phyloP scores from a whole-genome alignment of 1,140 invertebrate genomes.

The Atta colombica region DNA sequence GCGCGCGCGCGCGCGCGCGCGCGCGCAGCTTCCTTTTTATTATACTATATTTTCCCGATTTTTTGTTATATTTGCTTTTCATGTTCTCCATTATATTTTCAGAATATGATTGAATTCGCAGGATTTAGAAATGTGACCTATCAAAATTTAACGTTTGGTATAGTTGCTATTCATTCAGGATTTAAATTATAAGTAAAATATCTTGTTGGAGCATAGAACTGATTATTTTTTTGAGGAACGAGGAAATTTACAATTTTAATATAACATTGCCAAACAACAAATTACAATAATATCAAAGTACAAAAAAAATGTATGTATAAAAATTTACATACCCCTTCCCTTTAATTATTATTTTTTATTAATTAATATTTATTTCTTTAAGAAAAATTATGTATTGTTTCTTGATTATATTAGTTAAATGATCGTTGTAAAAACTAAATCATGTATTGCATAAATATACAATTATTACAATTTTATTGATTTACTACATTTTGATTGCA shows the following conservation, averaged over 20 bases:
- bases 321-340: neutral
- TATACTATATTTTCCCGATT: neutral
- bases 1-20: too few relatives aligned
- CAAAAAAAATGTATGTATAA: slow-evolving; percentile 6
- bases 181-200: slow-evolving; percentile 91
- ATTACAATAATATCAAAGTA: neutral
- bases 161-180: slow-evolving; percentile 97
- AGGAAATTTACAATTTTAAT: neutral
- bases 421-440: slow-evolving; percentile 12
- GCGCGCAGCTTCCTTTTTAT: neutral
- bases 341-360: neutral
- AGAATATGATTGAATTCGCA: slow-evolving; percentile 93
- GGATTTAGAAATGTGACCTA: slow-evolving; percentile 95
- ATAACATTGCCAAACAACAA: neutral
- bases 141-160: slow-evolving; percentile 96
- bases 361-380: neutral
- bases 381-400: neutral
- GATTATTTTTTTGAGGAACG: neutral
- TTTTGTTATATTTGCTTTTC: slow-evolving; percentile 1
- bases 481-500: neutral
- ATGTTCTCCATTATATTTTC: slow-evolving; percentile 56
- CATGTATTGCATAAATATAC: neutral
- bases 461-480: neutral
- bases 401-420: neutral
- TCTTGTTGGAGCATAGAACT: neutral